These are phyloP conservation scores for Meandrina meandrites DNA, from an alignment of 92 coral and sea anemone genomes.

Conservation along the genomic window DNA sequence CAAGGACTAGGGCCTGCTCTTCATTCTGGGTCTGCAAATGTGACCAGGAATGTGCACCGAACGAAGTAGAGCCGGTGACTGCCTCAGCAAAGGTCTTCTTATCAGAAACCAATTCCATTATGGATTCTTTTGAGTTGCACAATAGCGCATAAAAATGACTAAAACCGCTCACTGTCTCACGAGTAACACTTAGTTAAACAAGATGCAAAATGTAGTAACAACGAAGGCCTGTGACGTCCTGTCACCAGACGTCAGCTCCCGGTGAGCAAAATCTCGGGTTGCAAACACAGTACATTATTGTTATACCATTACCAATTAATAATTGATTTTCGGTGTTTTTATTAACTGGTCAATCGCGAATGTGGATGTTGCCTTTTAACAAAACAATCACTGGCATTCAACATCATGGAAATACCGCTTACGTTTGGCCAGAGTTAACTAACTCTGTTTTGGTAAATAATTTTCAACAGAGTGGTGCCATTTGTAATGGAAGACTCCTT, in stretches of 20 bases:
- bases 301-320: neutral
- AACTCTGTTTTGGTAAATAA: neutral
- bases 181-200: neutral
- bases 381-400: neutral
- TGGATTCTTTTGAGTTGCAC: constrained; percentile 23
- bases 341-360: neutral
- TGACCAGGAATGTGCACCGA: constrained; percentile 25
- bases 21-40: constrained; percentile 24
- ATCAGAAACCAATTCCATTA: constrained; percentile 22
- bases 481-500: no score
- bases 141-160: constrained; percentile 13
- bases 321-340: neutral
- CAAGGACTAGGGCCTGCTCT: constrained; percentile 16
- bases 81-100: constrained; percentile 22
- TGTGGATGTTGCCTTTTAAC: neutral
- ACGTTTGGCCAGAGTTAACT: constrained; percentile 15
- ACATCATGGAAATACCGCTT: constrained; percentile 8
- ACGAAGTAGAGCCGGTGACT: constrained; percentile 7
- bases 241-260: neutral
- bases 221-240: neutral
- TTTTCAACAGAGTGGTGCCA: neutral
- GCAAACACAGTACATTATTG: neutral
- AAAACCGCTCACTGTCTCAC: neutral
- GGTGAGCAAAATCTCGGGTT: constrained; percentile 6
- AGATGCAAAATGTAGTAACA: constrained; percentile 1